Evolutionary conservation across 1,140 invertebrate species (phyloP), one percentile per base, ranked within the genome.

Genomic region (Drosophila leontia): DNA sequence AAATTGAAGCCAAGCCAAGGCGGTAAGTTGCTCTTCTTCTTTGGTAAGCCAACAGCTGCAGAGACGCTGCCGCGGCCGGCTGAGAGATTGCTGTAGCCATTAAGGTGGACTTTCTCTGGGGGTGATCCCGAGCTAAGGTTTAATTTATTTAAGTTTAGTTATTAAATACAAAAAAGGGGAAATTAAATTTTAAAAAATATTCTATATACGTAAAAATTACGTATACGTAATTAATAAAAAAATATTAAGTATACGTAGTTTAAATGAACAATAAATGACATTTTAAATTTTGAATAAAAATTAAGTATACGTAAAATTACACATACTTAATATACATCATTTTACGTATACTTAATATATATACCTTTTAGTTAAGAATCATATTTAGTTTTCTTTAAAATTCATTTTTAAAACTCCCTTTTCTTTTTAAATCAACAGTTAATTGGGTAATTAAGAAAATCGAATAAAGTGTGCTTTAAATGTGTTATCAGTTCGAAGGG

Each of bases 1-100:
- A 76, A 76, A 77, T 76, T 76, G 23, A 67, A 76, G 74, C 47
- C 68, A 61, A 59, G 56, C 47, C 42, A 57, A 39, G 35, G 55
- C 35, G 35, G 53, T n/a, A 26, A 57, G 35, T 57, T 44, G 62
- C 67, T 70, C 61, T 75, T 67, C 64, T 60, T 60, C 64, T 57
- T 60, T 72, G 45, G 56, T 51, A 62, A 42, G 37, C 50, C 50
- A 41, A 11, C 60, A 32, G 42, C 56, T 17, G 35, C 57, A 53
- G 34, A 47, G 61, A 29, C 64, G 37, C 44, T 47, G 13, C 41
- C 35, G 42, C 23, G 23, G 45, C 17, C 37, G 35, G 47, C 67
- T 12, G 44, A 60, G 41, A 32, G 19, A 11, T 19, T 32, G 15
- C 32, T 60, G 29, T 60, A 37, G 29, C n/a, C n/a, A 29, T 12